Conservation (phyloP, 2,113 vertebrate genomes). For the Oenanthe oenanthe region DNA sequence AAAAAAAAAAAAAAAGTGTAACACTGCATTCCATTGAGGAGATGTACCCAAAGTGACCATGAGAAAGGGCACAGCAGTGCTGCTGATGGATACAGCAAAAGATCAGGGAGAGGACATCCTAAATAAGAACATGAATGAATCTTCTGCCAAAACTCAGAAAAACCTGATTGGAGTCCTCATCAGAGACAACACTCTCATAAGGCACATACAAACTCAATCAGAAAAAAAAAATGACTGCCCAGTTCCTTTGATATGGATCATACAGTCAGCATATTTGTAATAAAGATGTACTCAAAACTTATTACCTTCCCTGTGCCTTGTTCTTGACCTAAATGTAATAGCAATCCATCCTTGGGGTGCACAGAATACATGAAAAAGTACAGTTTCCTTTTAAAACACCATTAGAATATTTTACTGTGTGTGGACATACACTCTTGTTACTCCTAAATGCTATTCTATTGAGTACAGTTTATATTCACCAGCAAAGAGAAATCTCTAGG, state of each 20-base stretch:
- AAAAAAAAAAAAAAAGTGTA: neutral
- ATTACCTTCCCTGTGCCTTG: constrained; percentile 61
- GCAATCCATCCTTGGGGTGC: constrained; percentile 74
- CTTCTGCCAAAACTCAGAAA: constrained; percentile 29
- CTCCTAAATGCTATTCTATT: constrained; percentile 79
- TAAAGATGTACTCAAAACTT: constrained; percentile 63
- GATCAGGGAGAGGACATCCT: neutral
- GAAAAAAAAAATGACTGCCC: constrained; percentile 20
- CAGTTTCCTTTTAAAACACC: constrained; percentile 74
- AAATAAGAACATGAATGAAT: constrained; percentile 36
- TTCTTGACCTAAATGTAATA: constrained; percentile 74
- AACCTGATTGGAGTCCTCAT: constrained; percentile 26
- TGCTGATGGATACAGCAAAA: neutral
- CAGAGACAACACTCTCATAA: constrained; percentile 17
- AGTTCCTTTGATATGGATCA: constrained; percentile 37
- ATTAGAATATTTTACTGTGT: constrained; percentile 80
- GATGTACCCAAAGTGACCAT: neutral
- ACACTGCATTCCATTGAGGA: neutral
- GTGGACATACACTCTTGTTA: constrained; percentile 82
- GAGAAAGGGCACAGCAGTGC: constrained; percentile 30
- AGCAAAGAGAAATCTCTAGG: constrained; percentile 78
- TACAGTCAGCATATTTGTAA: constrained; percentile 51
- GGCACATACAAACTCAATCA: constrained; percentile 26
- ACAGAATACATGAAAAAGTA: constrained; percentile 72
- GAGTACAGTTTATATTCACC: constrained; percentile 85